phyloP scores from a whole-genome alignment of 1,140 invertebrate species.

The Apis florea region DNA sequence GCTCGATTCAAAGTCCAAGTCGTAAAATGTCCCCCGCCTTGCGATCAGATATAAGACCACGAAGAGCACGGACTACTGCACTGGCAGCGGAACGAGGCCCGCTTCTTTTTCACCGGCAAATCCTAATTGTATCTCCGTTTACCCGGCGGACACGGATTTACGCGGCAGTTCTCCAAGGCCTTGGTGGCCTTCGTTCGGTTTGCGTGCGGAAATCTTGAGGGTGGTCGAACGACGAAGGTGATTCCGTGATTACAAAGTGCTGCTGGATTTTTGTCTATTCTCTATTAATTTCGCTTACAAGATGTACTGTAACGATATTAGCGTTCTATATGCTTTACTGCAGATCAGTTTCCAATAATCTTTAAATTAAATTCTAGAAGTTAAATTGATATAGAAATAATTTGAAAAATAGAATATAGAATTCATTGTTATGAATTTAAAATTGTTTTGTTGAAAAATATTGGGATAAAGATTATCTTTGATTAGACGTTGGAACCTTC shows the following conservation, averaged over 20 bases:
- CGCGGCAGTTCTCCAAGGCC: slow-evolving; percentile 35
- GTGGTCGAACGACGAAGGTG: slow-evolving; percentile 52
- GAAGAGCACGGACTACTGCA: slow-evolving; percentile 11
- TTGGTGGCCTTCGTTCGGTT: slow-evolving; percentile 35
- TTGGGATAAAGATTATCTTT: too few relatives aligned
- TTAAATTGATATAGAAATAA: background rate
- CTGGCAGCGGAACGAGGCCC: background rate
- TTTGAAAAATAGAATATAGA: background rate
- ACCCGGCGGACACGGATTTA: slow-evolving; percentile 30
- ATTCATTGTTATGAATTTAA: background rate
- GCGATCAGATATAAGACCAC: slow-evolving; percentile 35
- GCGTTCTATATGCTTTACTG: slow-evolving; percentile 31
- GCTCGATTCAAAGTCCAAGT: slow-evolving; percentile 21
- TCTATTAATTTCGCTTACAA: slow-evolving; percentile 61
- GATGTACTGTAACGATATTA: slow-evolving; percentile 50
- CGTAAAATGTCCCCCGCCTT: slow-evolving; percentile 34
- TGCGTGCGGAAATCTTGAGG: slow-evolving; percentile 64
- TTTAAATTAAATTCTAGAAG: background rate
- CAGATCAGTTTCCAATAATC: slow-evolving; percentile 24
- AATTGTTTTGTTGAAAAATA: too few relatives aligned
- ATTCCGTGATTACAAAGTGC: slow-evolving; percentile 63
- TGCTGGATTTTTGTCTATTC: slow-evolving; percentile 59
- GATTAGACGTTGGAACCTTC: too few relatives aligned
- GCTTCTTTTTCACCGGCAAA: slow-evolving; percentile 38
- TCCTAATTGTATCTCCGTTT: slow-evolving; percentile 55